Evolutionary conservation across 2,888 invertebrate genomes (phyloP), one percentile per base, ranked within the genome.

Genomic region (Plemyria rubiginata): DNA sequence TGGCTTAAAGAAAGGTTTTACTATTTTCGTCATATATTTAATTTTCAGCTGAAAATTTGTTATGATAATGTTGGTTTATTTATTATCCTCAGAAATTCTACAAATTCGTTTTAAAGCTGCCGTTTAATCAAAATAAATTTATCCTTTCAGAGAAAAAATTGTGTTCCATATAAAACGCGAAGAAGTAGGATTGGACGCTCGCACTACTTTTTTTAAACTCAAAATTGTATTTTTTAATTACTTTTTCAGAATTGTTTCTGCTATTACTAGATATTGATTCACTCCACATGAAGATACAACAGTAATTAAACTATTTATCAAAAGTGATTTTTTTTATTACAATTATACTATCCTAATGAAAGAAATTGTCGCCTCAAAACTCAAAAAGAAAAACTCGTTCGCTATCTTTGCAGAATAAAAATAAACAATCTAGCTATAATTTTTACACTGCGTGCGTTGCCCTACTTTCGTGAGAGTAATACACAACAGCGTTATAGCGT

Each of bases 391-490:
- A 50, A 32, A 36, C 62, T 63, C 53, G 61, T 67, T 70, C 57
- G 48, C 48, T 55, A 70, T 71, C 57, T 59, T 59, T 51, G 46
- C 49, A 60, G 22, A 60, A 60, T 57, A 63, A 65, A 67, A 62
- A 67, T 67, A 72, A 66, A 68, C 63, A 54, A n/a, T n/a, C n/a
- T n/a, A 60, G 68, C 66, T 59, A 66, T 72, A 75, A 78, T 76
- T 69, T 66, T 62, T 70, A 70, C 67, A 73, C 74, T 77, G 77
- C 77, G 72, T 66, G 65, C 62, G 60, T 61, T 66, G 69, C 65
- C 74, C 75, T 72, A 74, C 72, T 73, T 71, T 75, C 70, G 68
- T 67, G 73, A 73, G 77, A 75, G 71, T 67, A 73, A 71, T 71
- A 72, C 59, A 75, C 75, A 67, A 73, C 68, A 70, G 36, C 64